These are phyloP conservation scores for Mastomys natalensis DNA, from an alignment of 2,113 vertebrate genomes.

Conservation along the genomic window DNA sequence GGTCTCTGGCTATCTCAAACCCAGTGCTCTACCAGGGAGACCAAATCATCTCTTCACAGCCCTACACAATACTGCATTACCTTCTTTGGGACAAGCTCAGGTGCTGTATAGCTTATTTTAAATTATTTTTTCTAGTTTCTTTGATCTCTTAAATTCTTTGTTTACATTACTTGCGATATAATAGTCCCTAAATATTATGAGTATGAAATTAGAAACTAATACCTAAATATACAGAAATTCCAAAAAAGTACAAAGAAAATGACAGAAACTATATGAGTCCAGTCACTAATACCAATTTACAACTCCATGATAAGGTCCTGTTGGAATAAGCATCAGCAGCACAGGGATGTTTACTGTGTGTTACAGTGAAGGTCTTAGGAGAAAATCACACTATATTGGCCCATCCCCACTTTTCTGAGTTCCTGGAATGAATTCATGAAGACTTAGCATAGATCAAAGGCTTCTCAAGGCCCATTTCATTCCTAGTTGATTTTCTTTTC, in stretches of 20 bases:
- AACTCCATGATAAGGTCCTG: neutral
- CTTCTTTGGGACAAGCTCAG: no score
- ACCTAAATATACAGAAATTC: neutral
- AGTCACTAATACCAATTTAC: neutral
- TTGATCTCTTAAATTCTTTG: neutral
- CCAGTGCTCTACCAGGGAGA: no score
- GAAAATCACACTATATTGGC: neutral
- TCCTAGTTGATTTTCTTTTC: neutral
- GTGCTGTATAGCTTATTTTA: slow-evolving; percentile 3
- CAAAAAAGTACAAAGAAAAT: neutral
- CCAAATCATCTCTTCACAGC: no score
- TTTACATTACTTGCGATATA: neutral
- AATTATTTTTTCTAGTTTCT: neutral
- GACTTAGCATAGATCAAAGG: neutral
- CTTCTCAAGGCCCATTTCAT: neutral
- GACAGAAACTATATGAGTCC: neutral
- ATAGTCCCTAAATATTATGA: slow-evolving; percentile 1
- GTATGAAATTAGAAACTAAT: slow-evolving; percentile 43
- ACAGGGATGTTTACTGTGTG: neutral
- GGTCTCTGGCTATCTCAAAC: no score
- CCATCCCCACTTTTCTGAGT: neutral
- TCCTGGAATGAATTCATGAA: neutral
- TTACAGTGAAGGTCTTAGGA: neutral
- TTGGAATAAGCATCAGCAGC: neutral
- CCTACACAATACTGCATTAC: no score